These are phyloP conservation scores for Zaprionus vittiger DNA, from an alignment of 1,140 invertebrate species.

Conservation along the genomic window DNA sequence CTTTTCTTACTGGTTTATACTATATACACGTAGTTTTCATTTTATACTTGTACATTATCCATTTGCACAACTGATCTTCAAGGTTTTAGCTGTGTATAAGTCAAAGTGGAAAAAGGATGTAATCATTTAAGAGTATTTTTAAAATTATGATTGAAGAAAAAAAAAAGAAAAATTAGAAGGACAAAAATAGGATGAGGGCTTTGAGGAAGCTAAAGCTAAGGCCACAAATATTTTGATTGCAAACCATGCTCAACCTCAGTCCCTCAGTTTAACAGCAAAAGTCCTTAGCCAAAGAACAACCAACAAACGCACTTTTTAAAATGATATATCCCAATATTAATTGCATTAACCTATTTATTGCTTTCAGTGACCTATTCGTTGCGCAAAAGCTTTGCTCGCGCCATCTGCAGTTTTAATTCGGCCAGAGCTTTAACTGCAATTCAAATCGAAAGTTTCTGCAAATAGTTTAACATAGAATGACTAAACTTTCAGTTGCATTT, in stretches of 20 bases:
- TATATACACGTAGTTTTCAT: background rate
- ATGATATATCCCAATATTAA: background rate
- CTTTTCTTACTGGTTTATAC: too few relatives aligned
- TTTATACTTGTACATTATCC: background rate
- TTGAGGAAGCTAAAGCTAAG: too few relatives aligned
- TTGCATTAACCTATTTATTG: background rate
- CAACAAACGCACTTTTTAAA: background rate
- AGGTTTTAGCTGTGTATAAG: too few relatives aligned
- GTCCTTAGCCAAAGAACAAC: background rate
- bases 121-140: too few relatives aligned
- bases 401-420: conserved; percentile 10
- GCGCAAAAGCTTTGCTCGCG: conserved; percentile 12
- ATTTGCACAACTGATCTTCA: too few relatives aligned
- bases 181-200: too few relatives aligned
- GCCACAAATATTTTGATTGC: too few relatives aligned
- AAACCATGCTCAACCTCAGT: too few relatives aligned
- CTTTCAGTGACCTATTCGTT: background rate
- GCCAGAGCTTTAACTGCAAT: conserved; percentile 8
- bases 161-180: too few relatives aligned
- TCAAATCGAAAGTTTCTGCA: conserved; percentile 2
- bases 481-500: background rate
- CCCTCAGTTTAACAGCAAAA: background rate
- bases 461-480: background rate
- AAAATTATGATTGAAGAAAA: too few relatives aligned
- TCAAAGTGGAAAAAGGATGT: too few relatives aligned